phyloP scores from a whole-genome alignment of 2,888 invertebrate genomes.

The Heliconius erato region DNA sequence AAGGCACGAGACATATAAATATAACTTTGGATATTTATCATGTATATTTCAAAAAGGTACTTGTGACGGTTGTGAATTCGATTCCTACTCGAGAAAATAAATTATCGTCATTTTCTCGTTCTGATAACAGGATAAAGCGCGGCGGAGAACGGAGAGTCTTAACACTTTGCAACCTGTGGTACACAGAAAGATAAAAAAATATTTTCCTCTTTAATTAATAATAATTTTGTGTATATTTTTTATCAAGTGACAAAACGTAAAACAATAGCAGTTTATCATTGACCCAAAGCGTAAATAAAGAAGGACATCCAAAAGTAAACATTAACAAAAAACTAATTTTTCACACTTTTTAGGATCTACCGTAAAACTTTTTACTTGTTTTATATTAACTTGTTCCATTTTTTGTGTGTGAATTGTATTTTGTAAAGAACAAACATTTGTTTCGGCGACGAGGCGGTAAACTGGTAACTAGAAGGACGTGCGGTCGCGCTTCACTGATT shows the following conservation, averaged over 20 bases:
- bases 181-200: background rate
- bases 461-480: constrained; percentile 60
- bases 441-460: constrained; percentile 66
- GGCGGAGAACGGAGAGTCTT: background rate
- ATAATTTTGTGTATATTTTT: background rate
- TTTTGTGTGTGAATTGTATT: constrained; percentile 53
- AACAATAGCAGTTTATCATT: background rate
- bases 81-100: too few relatives aligned
- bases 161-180: background rate
- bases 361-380: constrained; percentile 44
- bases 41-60: background rate
- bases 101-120: too few relatives aligned
- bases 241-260: background rate
- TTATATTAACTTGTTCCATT: constrained; percentile 35
- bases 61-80: too few relatives aligned
- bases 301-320: background rate
- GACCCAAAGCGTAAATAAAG: background rate
- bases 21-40: background rate
- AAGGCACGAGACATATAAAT: constrained; percentile 32
- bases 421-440: constrained; percentile 72
- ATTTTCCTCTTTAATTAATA: background rate
- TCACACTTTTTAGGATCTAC: constrained; percentile 53
- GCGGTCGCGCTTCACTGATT: constrained; percentile 60
- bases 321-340: background rate
- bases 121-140: background rate